Evolutionary conservation across 2,797 vertebrate species (phyloP), one percentile per base, ranked within the genome.

Genomic region (Enteromius radiatus): DNA sequence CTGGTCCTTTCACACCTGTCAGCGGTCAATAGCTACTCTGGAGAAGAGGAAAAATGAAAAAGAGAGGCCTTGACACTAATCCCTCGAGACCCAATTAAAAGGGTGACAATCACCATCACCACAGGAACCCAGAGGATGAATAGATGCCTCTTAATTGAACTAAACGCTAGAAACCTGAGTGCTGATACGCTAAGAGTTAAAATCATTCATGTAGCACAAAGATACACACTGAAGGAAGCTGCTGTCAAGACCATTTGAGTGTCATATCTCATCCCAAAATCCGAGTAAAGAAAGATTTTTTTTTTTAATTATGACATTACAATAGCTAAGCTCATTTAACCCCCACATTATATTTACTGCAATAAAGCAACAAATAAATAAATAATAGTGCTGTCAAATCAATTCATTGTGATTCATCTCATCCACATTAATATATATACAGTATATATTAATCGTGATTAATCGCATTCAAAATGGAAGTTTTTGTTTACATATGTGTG

Each of bases 51-150:
- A 23, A 38, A 83, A 84, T 76, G 80, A 82, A 78, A 88, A 83
- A 84, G n/a, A 17, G 45, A 88, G 49, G 38, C 84, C 87, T 87
- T 76, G 70, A 85, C 36, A 74, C 78, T 87, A 90, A 90, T 93
- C 93, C 94, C 88, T 87, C 0, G 90, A 92, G 94, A 94, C 90
- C 92, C 92, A 94, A 94, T 94, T 94, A 95, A 90, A 86, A 87
- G 84, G 88, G 91, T 81, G 77, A 76, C 78, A 85, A 68, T 86
- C 84, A 77, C 41, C 73, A 49, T 80, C 88, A 84, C 89, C 85
- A 86, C 87, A 82, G 89, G 68, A 76, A 75, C 88, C 85, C 82
- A 38, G 75, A 87, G 78, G 67, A 94, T 90, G 91, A 90, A 91
- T 86, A 92, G 91, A 91, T 88, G 81, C 89, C 86, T 88, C 88